phyloP scores from a whole-genome alignment of 2,797 vertebrate species.

The Eutrigla gurnardus region DNA sequence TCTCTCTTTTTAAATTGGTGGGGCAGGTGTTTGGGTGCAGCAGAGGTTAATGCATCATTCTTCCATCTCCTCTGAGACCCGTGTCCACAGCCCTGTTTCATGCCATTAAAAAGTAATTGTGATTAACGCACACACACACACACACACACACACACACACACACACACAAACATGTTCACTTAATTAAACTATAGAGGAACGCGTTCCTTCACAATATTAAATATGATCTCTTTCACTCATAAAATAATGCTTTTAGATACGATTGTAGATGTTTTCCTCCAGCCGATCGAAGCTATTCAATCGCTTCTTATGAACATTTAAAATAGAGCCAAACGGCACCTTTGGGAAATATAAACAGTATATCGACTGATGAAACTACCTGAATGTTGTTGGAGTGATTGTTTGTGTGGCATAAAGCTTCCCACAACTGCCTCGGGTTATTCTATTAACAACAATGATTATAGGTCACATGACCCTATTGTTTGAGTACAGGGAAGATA shows the following conservation, averaged over 20 bases:
- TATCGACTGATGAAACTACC: conserved; percentile 16
- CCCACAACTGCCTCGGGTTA: conserved; percentile 22
- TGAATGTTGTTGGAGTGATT: conserved; percentile 23
- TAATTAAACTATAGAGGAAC: conserved; percentile 41
- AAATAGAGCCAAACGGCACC: conserved; percentile 9
- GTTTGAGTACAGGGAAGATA: conserved; percentile 2
- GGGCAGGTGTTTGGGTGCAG: conserved; percentile 67
- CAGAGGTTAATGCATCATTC: conserved; percentile 64
- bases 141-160: conserved; percentile 4
- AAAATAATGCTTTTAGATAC: background rate
- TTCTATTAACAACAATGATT: conserved; percentile 6
- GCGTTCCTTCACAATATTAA: background rate
- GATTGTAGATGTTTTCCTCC: background rate
- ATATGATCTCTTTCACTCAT: background rate
- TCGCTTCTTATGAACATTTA: background rate
- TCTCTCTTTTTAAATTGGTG: conserved; percentile 30
- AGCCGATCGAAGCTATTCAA: background rate
- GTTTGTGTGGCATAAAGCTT: conserved; percentile 14
- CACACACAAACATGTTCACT: conserved; percentile 2
- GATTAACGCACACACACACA: conserved; percentile 40
- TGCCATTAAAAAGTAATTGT: conserved; percentile 64
- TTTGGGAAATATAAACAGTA: conserved; percentile 20
- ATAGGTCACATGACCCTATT: conserved; percentile 13
- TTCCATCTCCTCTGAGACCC: conserved; percentile 56
- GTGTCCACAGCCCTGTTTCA: conserved; percentile 34